Evolutionary conservation across 1,140 invertebrate genomes (phyloP), one percentile per base, ranked within the genome.

Genomic region (Tetragonula clypearis): DNA sequence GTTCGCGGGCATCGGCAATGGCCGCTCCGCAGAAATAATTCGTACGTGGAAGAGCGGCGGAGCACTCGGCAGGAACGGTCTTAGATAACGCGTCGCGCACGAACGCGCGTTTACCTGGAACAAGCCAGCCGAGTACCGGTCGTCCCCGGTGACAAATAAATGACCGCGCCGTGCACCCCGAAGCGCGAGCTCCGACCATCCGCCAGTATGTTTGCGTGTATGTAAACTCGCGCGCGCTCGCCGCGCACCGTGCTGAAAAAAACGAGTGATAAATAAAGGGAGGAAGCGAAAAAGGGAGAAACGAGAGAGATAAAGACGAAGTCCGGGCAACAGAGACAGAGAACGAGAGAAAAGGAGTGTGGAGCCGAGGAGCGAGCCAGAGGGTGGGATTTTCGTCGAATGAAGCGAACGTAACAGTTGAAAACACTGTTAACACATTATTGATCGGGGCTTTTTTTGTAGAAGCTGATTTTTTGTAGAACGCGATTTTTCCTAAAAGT

Each of bases 21-120:
- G 62, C 56, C 69, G 79, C 15, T 71, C 4, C 58, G n/a, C 23
- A 55, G 81, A 66, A 77, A 77, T 78, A 79, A 79, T 79, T 73
- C 76, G 82, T 83, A 60, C 53, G 41, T 60, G 41, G 41, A 41
- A 41, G 41, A 41, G 41, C 41, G 41, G 41, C 41, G 41, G 41
- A 41, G 41, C 41, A 41, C 41, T 41, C 41, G 49, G 2, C 49
- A 11, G 73, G 41, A 62, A 58, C 55, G 72, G 26, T 79, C 55
- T 82, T 75, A 86, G 84, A 86, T 86, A 86, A 86, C 65, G 84
- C 72, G 79, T 82, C 62, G 84, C 73, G 84, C 73, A 86, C 84
- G 84, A 71, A 86, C 80, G 84, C 62, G 49, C 84, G 84, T 75
- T 82, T 86, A 82, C 79, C 72, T 80, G 65, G 79, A 86, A 80